Evolutionary conservation across 2,888 invertebrate species (phyloP).

Genomic region (Acanthopleura granulata): DNA sequence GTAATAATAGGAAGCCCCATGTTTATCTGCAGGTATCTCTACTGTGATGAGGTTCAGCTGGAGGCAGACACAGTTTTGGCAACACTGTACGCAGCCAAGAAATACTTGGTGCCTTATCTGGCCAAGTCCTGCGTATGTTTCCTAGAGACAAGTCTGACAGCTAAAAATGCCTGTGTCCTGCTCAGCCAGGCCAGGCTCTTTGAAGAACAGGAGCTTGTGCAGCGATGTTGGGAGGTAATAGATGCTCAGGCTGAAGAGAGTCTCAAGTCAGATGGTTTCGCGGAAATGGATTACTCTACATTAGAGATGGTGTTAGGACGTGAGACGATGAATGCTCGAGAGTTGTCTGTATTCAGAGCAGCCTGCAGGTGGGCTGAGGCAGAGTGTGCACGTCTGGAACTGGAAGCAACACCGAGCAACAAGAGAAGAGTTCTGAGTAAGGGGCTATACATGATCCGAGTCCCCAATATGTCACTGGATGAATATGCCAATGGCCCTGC

Average conservation of each 20-base stretch:
- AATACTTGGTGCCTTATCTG: slow-evolving; percentile 95
- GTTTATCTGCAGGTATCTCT: slow-evolving; percentile 82
- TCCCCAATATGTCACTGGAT: slow-evolving; percentile 94
- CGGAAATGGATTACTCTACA: slow-evolving; percentile 94
- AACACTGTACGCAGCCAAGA: slow-evolving; percentile 95
- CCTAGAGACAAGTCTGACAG: slow-evolving; percentile 94
- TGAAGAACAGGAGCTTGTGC: slow-evolving; percentile 97
- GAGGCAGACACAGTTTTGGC: slow-evolving; percentile 96
- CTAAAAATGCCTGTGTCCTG: slow-evolving; percentile 95
- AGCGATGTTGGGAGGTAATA: slow-evolving; percentile 80
- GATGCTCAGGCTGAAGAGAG: slow-evolving; percentile 98
- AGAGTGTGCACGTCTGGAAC: slow-evolving; percentile 87
- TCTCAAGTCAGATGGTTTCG: slow-evolving; percentile 93
- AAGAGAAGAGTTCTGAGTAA: slow-evolving; percentile 71
- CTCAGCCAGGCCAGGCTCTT: slow-evolving; percentile 95
- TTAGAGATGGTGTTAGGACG: slow-evolving; percentile 90
- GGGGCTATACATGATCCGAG: slow-evolving; percentile 88
- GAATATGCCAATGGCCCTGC: slow-evolving; percentile 96
- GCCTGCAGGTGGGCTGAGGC: slow-evolving; percentile 93
- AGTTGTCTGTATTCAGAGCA: slow-evolving; percentile 85
- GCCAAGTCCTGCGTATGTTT: slow-evolving; percentile 95
- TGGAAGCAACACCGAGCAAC: slow-evolving; percentile 85
- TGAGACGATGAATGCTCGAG: slow-evolving; percentile 95
- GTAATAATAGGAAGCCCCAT: background rate
- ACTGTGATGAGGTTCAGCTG: slow-evolving; percentile 95